Base-by-base conservation (phyloP, 2,113 vertebrate genomes). In the Tylochromis polylepis region DNA sequence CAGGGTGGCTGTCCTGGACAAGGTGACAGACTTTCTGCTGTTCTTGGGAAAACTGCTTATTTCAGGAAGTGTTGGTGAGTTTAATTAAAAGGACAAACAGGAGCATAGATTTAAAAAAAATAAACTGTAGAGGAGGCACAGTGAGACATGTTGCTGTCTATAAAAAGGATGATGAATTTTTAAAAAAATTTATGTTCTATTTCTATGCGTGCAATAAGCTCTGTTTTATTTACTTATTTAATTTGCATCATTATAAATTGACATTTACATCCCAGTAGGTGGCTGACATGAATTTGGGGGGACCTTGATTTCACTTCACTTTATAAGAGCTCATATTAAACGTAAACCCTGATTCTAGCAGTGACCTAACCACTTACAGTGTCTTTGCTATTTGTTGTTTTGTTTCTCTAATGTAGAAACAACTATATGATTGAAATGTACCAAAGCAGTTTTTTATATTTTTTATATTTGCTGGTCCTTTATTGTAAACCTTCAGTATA, bases 1-100 rank as follows among this genome's bases (percentile, higher is more conserved):
- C 27, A 99, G 99, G 93, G 97, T 99, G 93, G 97, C 97, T 22
- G 96, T 99, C 83, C 95, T 99, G 93, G 98, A 99, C 93, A 98
- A 98, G 95, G 97, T 99, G 82, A 99, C 98, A 46, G 97, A 98
- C 83, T 99, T 99, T 85, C 94, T 99, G 91, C 95, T 99, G 8
- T 97, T 98, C 90, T 93, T 99, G 93, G 99, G 98, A 20, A 99
- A 99, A 92, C 89, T 99, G 79, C 97, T 99, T 1, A 97, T 99
- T 94, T 95, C 98, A 94, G 98, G 97, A 87, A 95, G 97, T 92
- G 97, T 99, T 49, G 98, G 99, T 99, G 94, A 98, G 98, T 95
- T 86, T 70, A 6, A 8, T 8, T 34, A 34, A 34, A 34, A 7
- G 34, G 34, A 34, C 4, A 34, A 78, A 65, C n/a, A 36, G 18